These are phyloP conservation scores for Salticus scenicus DNA, from an alignment of 2,888 invertebrate species.

Conservation along the genomic window DNA sequence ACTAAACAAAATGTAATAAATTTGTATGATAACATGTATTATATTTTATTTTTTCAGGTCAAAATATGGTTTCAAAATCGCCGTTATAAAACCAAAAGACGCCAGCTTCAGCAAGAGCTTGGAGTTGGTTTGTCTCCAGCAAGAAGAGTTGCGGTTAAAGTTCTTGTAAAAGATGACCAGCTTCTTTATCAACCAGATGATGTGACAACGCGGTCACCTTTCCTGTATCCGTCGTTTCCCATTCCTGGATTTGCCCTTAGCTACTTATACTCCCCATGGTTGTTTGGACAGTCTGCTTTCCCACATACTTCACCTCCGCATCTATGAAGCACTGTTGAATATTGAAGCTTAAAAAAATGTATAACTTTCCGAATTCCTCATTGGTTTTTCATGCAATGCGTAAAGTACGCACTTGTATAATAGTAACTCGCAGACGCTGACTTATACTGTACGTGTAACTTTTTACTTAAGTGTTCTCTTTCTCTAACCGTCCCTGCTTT, in stretches of 20 bases:
- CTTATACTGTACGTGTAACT: too few relatives aligned
- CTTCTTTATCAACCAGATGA: conserved; percentile 74
- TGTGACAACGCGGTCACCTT: conserved; percentile 7
- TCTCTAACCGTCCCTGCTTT: too few relatives aligned
- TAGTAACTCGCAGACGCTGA: too few relatives aligned
- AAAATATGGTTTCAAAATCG: conserved; percentile 91
- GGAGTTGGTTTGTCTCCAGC: conserved; percentile 78
- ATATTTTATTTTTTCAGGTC: conserved; percentile 76
- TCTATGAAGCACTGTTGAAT: not conserved
- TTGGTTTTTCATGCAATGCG: too few relatives aligned
- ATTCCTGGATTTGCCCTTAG: conserved; percentile 62
- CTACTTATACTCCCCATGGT: conserved; percentile 67
- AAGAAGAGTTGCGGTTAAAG: conserved; percentile 92
- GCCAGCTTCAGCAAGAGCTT: conserved; percentile 83
- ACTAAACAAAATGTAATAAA: too few relatives aligned
- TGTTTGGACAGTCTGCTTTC: conserved; percentile 44
- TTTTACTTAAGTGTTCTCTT: too few relatives aligned
- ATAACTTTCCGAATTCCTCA: too few relatives aligned
- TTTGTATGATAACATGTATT: too few relatives aligned
- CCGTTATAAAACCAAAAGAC: conserved; percentile 92
- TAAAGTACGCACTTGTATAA: too few relatives aligned
- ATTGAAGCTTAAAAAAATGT: not conserved
- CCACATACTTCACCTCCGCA: conserved; percentile 30
- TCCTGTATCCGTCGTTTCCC: conserved; percentile 66
- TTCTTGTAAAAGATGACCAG: conserved; percentile 89